phyloP scores from a whole-genome alignment of 2,888 invertebrate species.

The Nipponacmea schrenckii region DNA sequence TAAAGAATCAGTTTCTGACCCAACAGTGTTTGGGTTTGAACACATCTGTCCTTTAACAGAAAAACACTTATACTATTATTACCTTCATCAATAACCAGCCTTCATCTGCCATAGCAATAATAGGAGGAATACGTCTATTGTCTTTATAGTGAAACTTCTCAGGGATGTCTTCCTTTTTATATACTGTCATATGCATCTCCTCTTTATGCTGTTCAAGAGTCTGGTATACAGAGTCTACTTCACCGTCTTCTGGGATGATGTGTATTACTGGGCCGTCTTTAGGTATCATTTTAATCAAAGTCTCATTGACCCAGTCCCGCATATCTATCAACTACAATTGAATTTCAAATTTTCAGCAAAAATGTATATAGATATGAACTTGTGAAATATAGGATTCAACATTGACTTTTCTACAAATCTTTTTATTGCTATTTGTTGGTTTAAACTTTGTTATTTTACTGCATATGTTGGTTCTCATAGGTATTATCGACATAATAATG shows the following conservation, averaged over 20 bases:
- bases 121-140: conserved; percentile 73
- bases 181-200: conserved; percentile 68
- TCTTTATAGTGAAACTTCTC: conserved; percentile 75
- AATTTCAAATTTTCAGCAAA: not conserved
- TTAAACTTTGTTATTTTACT: too few relatives aligned
- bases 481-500: too few relatives aligned
- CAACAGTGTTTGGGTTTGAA: too few relatives aligned
- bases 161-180: conserved; percentile 68
- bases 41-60: too few relatives aligned
- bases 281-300: conserved; percentile 15
- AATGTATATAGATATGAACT: too few relatives aligned
- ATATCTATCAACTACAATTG: conserved; percentile 17
- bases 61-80: not conserved
- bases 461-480: too few relatives aligned
- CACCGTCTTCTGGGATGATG: conserved; percentile 34
- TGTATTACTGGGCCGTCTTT: conserved; percentile 36
- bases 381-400: too few relatives aligned
- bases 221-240: conserved; percentile 35
- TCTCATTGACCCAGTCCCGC: conserved; percentile 3
- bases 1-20: too few relatives aligned
- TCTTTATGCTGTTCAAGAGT: conserved; percentile 28
- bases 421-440: too few relatives aligned
- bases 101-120: conserved; percentile 74
- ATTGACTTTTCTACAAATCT: too few relatives aligned
- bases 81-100: conserved; percentile 70